A percentile compares a stretch with the other conserved stretches of the same genome.
phyloP scores from a whole-genome alignment of 2,797 vertebrate genomes.

The Coracias cyanogaster region DNA sequence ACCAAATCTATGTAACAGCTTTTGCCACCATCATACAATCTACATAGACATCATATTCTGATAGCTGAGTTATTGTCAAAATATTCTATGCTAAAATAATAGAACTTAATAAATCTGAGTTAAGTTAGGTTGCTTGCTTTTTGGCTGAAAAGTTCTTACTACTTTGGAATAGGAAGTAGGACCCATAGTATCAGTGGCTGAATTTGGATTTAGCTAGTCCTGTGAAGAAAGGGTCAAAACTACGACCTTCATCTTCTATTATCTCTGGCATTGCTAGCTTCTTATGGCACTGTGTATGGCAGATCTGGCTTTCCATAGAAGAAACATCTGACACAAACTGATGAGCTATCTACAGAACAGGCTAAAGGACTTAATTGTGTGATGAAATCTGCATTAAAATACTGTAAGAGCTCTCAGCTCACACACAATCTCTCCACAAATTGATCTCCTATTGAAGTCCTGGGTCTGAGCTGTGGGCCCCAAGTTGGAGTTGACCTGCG shows the following conservation, averaged over 20 bases:
- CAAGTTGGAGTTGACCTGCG: too few species aligned
- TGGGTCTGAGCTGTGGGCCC: too few species aligned
- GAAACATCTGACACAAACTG: not conserved
- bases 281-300: not conserved
- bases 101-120: not conserved
- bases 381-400: not conserved
- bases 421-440: not conserved
- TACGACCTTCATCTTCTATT: not conserved
- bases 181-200: not conserved
- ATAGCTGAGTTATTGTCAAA: not conserved
- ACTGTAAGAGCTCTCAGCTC: not conserved
- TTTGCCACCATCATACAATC: not conserved
- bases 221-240: not conserved
- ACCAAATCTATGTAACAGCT: not conserved
- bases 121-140: not conserved
- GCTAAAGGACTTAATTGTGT: not conserved
- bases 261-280: not conserved
- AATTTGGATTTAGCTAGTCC: not conserved
- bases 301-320: not conserved
- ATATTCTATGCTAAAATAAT: not conserved
- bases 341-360: not conserved
- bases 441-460: not conserved
- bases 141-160: not conserved
- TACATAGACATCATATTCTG: not conserved
- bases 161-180: not conserved